Conservation (phyloP, 2,888 invertebrate species). For the Mesorhabditis sp. region DNA sequence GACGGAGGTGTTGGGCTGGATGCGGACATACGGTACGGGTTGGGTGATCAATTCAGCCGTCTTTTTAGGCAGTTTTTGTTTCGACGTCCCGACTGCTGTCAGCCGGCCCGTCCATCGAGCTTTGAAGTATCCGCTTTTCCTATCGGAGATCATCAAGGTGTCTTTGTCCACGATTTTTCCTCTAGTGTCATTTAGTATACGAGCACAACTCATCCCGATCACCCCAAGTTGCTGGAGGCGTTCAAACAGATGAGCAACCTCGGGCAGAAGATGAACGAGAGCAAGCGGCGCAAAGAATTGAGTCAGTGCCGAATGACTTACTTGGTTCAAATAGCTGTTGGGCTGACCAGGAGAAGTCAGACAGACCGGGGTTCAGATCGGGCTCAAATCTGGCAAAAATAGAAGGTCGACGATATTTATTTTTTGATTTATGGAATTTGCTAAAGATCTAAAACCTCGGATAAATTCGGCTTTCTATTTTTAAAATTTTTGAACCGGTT, state of each 20-base stretch:
- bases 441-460: too few species aligned
- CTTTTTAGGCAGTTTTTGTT: constrained; percentile 13
- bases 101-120: constrained; percentile 49
- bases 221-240: constrained; percentile 51
- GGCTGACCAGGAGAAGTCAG: too few species aligned
- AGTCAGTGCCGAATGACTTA: constrained; percentile 22
- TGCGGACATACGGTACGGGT: constrained; percentile 17
- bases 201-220: constrained; percentile 47
- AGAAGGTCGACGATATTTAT: too few species aligned
- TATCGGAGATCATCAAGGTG: constrained; percentile 47
- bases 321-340: too few species aligned
- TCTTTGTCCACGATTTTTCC: not conserved
- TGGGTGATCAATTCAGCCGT: not conserved
- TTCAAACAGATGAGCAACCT: constrained; percentile 48
- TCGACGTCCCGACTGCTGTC: constrained; percentile 48
- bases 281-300: constrained; percentile 49
- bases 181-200: constrained; percentile 31
- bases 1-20: constrained; percentile 27
- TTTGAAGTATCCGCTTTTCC: constrained; percentile 51
- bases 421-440: too few species aligned
- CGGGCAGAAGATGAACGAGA: constrained; percentile 55
- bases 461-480: too few species aligned
- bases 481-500: too few species aligned
- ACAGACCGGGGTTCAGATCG: too few species aligned
- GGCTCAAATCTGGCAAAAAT: too few species aligned